Conservation (phyloP, 2,797 vertebrate genomes). For the Amblyopsis hoosieri region DNA sequence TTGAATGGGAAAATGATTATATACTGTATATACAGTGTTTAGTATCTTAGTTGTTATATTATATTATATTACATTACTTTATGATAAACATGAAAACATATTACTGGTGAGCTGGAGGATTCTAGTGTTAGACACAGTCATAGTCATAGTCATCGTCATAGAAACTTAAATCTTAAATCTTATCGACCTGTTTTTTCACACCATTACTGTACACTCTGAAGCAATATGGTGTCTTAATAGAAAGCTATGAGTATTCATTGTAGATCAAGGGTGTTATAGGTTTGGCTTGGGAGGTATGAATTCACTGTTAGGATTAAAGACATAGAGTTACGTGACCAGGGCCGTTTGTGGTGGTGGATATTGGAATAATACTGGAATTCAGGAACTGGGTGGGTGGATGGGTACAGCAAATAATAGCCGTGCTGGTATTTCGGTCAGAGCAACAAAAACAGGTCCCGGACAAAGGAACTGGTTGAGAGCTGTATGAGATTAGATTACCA, state of each 20-base stretch:
- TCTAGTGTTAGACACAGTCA: conserved; percentile 15
- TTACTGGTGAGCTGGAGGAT: conserved; percentile 16
- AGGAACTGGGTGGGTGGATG: conserved; percentile 47
- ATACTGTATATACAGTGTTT: neutral
- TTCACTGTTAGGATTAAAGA: conserved; percentile 5
- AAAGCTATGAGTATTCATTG: neutral
- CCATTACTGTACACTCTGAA: neutral
- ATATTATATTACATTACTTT: neutral
- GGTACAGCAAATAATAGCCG: conserved; percentile 50
- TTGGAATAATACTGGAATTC: too few relatives aligned
- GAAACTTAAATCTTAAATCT: neutral
- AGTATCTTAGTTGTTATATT: neutral
- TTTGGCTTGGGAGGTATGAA: neutral
- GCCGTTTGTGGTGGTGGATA: conserved; percentile 9
- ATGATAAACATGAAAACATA: neutral
- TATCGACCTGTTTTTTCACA: neutral
- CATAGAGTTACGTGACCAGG: neutral
- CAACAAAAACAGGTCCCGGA: conserved; percentile 65
- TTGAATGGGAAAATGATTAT: neutral
- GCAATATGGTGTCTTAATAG: neutral
- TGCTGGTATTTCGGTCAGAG: conserved; percentile 67
- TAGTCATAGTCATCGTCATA: neutral
- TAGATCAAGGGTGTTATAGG: neutral
- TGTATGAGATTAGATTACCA: conserved; percentile 58
- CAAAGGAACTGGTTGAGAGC: conserved; percentile 59